Percentiles rank a stretch among this genome's conserved stretches.
These are phyloP conservation scores for Cuniculus paca DNA, from an alignment of 2,797 vertebrate genomes.

Conservation along the genomic window DNA sequence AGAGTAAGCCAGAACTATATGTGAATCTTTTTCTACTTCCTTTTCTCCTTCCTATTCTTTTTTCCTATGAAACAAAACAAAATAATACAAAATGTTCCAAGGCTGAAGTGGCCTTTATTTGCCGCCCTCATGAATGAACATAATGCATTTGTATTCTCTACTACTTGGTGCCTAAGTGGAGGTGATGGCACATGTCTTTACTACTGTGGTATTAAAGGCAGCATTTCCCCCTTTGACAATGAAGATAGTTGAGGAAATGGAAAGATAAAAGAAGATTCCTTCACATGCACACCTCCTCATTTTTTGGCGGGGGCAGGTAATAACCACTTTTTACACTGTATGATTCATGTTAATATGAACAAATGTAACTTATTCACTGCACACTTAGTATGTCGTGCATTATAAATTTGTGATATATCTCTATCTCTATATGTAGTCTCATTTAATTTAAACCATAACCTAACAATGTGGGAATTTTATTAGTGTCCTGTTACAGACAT, in stretches of 20 bases:
- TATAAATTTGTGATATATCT: background rate
- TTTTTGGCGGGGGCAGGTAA: background rate
- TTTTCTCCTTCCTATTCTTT: background rate
- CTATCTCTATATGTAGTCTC: background rate
- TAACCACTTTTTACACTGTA: background rate
- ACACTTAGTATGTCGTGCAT: background rate
- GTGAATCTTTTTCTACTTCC: conserved; percentile 1
- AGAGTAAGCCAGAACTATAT: background rate
- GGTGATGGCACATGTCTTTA: background rate
- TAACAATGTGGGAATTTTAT: background rate
- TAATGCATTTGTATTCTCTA: background rate
- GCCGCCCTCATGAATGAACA: background rate
- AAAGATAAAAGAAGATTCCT: background rate
- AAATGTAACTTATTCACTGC: background rate
- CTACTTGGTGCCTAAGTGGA: background rate
- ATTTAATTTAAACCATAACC: background rate
- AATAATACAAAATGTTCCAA: background rate
- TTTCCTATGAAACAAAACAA: background rate
- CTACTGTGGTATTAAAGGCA: background rate
- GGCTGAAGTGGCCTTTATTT: background rate
- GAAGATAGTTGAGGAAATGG: background rate
- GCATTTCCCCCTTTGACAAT: background rate
- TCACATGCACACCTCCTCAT: background rate
- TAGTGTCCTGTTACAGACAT: background rate
- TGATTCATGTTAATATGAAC: background rate